phyloP scores from a whole-genome alignment of 2,888 invertebrate genomes.

The Harpalus rubripes region DNA sequence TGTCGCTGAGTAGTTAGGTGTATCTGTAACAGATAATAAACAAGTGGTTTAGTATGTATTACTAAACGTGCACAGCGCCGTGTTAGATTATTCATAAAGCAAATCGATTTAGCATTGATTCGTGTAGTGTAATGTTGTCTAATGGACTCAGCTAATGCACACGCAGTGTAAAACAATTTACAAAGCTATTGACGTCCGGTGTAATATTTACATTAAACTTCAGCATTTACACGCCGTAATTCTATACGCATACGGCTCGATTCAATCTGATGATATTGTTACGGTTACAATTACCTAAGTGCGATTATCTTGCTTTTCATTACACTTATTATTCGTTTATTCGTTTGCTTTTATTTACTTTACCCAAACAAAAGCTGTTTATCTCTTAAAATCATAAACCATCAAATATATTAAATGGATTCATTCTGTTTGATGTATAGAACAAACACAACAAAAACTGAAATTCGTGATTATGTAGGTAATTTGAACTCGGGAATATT shows the following conservation, averaged over 20 bases:
- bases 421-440: too few species aligned
- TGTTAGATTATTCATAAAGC: constrained; percentile 56
- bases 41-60: constrained; percentile 3
- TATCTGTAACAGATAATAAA: constrained; percentile 14
- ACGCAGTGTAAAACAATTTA: constrained; percentile 55
- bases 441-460: too few species aligned
- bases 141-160: constrained; percentile 57
- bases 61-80: constrained; percentile 9
- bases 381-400: not conserved
- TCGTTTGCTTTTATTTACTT: constrained; percentile 9
- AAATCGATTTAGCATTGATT: constrained; percentile 55
- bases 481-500: too few species aligned
- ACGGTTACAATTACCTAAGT: constrained; percentile 17
- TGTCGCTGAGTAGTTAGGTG: not conserved
- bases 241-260: constrained; percentile 37
- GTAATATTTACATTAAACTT: constrained; percentile 57
- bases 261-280: constrained; percentile 14
- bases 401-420: not conserved
- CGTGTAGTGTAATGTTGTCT: constrained; percentile 49
- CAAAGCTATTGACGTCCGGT: constrained; percentile 50
- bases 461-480: too few species aligned
- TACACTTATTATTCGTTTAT: constrained; percentile 4
- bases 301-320: not conserved
- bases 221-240: constrained; percentile 19
- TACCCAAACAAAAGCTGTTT: not conserved